Base-by-base conservation (phyloP, 2,113 vertebrate species). In the Himantopus leucocephalus region DNA sequence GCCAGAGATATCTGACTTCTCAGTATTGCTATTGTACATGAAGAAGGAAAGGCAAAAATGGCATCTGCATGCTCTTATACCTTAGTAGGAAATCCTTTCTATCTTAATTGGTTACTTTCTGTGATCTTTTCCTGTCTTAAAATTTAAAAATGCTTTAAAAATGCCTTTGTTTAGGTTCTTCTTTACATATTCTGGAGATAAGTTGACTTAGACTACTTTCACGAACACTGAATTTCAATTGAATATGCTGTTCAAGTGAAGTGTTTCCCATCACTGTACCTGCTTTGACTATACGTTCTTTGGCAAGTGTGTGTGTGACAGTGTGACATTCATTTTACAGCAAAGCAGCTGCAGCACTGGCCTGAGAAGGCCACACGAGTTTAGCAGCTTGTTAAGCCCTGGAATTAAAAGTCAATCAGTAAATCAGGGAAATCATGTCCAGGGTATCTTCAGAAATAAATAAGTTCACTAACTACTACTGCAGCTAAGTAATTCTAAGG, bases 401-500 rank as follows among this genome's bases (percentile, higher is more conserved):
- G 12, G n/a, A 66, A 47, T 60, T 10, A n/a, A 71, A 83, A 52
- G 66, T 53, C 14, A 53, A n/a, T 9, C 29, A 47, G 37, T 32
- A 52, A 52, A 58, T 30, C 17, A 56, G 7, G 26, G 30, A 92
- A 82, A 43, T 56, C 3, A 32, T 29, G 18, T 66, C 64, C 63
- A 86, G 53, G 12, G 59, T 63, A 73, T 87, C 76, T 72, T 77
- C 89, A 96, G 93, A 97, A 95, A 87, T 39, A 64, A 96, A 37
- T 34, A 87, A 85, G 11, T 48, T 78, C 27, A 35, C 34, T 37
- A 67, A 29, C 24, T 39, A 41, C 15, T 30, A 39, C 29, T 48
- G 39, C 37, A 94, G 90, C 68, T 87, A 95, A 94, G 77, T 43
- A 76, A 92, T 43, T 83, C 82, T 92, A 96, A 94, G 85, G 74